A percentile compares a stretch with the other conserved stretches of the same genome.
Conservation (phyloP, 2,888 invertebrate genomes). For the Drosophila lacicola region DNA sequence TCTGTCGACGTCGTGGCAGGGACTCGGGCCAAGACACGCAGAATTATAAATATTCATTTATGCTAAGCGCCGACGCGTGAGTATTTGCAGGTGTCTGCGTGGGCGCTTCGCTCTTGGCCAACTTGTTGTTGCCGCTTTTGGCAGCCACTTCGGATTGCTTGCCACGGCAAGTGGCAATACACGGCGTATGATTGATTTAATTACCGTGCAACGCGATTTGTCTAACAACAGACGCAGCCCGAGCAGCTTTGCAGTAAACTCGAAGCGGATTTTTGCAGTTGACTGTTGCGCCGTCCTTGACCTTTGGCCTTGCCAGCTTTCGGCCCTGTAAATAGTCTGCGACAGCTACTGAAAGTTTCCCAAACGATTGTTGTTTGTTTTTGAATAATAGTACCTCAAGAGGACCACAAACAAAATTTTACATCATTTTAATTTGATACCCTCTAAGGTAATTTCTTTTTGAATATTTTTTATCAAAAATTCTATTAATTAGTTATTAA, state of each 20-base stretch:
- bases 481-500: too few species aligned
- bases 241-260: neutral
- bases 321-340: neutral
- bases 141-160: slow-evolving; percentile 1
- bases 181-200: slow-evolving; percentile 77
- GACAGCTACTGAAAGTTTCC: neutral
- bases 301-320: slow-evolving; percentile 10
- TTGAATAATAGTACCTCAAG: neutral
- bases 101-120: slow-evolving; percentile 26
- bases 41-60: slow-evolving; percentile 80
- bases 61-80: slow-evolving; percentile 71
- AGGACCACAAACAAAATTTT: too few species aligned
- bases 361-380: neutral
- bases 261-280: neutral
- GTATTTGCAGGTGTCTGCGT: slow-evolving; percentile 68
- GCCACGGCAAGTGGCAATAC: slow-evolving; percentile 33
- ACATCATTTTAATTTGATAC: too few species aligned
- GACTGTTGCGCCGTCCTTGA: slow-evolving; percentile 9
- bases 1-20: slow-evolving; percentile 37
- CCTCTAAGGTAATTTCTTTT: too few species aligned
- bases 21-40: slow-evolving; percentile 43
- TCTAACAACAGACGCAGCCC: slow-evolving; percentile 15
- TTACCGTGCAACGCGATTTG: slow-evolving; percentile 64
- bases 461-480: too few species aligned
- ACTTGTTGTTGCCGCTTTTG: slow-evolving; percentile 38